These are phyloP conservation scores for Corticium candelabrum DNA, from an alignment of 37 sponge, comb jelly and placozoan species.

Conservation along the genomic window DNA sequence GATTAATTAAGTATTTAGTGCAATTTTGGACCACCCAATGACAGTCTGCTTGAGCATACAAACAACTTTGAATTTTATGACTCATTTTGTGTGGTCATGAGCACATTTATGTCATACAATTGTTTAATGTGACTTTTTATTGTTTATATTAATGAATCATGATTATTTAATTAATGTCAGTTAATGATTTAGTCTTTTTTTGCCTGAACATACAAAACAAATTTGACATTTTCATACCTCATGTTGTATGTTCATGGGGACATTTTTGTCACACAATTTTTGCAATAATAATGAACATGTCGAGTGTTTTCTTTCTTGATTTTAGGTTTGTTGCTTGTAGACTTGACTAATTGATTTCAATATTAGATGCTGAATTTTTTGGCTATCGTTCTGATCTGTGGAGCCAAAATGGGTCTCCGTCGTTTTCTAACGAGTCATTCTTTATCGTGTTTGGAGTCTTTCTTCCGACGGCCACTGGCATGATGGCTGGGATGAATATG, in stretches of 20 bases:
- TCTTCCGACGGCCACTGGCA: slow-evolving; percentile 32
- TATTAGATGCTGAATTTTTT: not conserved
- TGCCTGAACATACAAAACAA: too few relatives aligned
- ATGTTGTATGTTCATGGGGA: too few relatives aligned
- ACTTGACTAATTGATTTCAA: not conserved
- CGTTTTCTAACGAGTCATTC: slow-evolving; percentile 16
- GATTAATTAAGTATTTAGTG: too few relatives aligned
- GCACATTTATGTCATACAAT: not conserved
- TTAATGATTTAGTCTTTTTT: too few relatives aligned
- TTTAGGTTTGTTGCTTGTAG: not conserved
- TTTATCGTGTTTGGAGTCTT: slow-evolving; percentile 37
- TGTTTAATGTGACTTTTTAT: slow-evolving; percentile 5
- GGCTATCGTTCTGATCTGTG: not conserved
- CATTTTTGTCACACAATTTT: too few relatives aligned
- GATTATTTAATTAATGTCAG: not conserved
- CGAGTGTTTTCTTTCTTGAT: too few relatives aligned
- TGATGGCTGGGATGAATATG: slow-evolving; percentile 38
- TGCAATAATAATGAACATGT: too few relatives aligned
- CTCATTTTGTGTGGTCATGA: too few relatives aligned
- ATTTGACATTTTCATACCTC: too few relatives aligned
- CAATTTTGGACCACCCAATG: too few relatives aligned
- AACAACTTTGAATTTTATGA: too few relatives aligned
- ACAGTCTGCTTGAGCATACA: too few relatives aligned
- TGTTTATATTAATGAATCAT: not conserved
- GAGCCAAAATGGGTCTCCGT: slow-evolving; percentile 24